Percentiles rank a stretch among this genome's conserved stretches.
Evolutionary conservation across 23 tunicate genomes (phyloP).

Genomic region (Ascidia mentula): DNA sequence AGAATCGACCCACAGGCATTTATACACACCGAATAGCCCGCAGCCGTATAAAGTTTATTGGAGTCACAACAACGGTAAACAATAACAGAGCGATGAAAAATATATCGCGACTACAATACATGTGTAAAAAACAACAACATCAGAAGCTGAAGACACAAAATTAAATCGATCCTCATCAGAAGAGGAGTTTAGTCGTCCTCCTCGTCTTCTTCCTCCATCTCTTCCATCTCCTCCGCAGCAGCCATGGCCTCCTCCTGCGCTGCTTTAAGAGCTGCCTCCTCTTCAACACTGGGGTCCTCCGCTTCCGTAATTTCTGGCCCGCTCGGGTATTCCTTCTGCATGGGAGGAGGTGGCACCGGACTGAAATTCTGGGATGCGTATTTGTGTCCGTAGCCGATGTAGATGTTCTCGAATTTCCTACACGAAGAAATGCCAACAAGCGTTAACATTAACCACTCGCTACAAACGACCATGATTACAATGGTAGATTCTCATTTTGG

Average conservation of each 20-base stretch:
- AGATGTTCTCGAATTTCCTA: conserved; percentile 92
- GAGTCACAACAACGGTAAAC: not conserved
- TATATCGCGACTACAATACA: conserved; percentile 1
- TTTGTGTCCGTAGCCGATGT: conserved; percentile 96
- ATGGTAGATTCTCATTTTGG: no score
- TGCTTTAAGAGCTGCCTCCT: conserved; percentile 94
- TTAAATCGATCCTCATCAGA: not conserved
- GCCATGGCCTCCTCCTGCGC: conserved; percentile 98
- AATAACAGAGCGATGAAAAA: not conserved
- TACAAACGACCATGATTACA: no score
- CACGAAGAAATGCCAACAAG: no score
- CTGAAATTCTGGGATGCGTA: conserved; percentile 94
- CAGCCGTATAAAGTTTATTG: no score
- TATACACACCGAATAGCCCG: no score
- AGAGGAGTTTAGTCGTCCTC: conserved; percentile 55
- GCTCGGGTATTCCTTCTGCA: conserved; percentile 89
- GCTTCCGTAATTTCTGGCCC: conserved; percentile 98
- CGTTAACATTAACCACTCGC: no score
- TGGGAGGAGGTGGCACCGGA: conserved; percentile 89
- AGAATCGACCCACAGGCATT: no score
- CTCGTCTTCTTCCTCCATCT: conserved; percentile 91
- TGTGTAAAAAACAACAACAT: not conserved
- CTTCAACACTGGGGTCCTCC: conserved; percentile 98
- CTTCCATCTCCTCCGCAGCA: conserved; percentile 96
- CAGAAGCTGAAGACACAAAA: no score